Percentiles rank a stretch among this genome's conserved stretches.
phyloP scores from a whole-genome alignment of 2,797 vertebrate species.

The Monodelphis domestica region DNA sequence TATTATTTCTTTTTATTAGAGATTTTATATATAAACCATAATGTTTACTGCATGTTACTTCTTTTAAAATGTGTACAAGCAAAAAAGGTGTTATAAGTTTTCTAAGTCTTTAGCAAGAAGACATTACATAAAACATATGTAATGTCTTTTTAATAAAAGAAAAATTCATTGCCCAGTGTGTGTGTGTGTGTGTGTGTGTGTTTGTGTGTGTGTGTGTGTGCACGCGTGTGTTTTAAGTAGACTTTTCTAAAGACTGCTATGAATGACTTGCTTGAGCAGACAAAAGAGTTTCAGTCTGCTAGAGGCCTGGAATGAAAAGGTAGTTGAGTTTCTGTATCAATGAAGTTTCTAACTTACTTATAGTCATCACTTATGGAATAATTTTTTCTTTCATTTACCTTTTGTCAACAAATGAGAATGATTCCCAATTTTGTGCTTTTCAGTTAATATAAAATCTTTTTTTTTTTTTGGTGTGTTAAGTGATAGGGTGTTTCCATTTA shows the following conservation, averaged over 20 bases:
- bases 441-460: background rate
- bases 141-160: background rate
- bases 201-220: background rate
- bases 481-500: background rate
- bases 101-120: background rate
- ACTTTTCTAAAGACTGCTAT: slow-evolving; percentile 28
- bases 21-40: too few species aligned
- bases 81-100: background rate
- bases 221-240: background rate
- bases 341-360: background rate
- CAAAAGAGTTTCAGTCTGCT: slow-evolving; percentile 6
- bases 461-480: background rate
- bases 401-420: slow-evolving; percentile 16
- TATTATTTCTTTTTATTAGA: background rate
- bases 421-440: background rate
- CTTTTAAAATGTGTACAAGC: background rate
- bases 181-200: background rate
- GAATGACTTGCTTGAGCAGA: background rate
- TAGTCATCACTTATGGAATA: background rate
- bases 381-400: slow-evolving; percentile 42
- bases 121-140: background rate
- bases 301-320: slow-evolving; percentile 3
- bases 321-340: background rate
- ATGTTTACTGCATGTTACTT: background rate
- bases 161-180: background rate